Evolutionary conservation across 2,797 vertebrate species (phyloP).

Genomic region (Fistularia commersonii): DNA sequence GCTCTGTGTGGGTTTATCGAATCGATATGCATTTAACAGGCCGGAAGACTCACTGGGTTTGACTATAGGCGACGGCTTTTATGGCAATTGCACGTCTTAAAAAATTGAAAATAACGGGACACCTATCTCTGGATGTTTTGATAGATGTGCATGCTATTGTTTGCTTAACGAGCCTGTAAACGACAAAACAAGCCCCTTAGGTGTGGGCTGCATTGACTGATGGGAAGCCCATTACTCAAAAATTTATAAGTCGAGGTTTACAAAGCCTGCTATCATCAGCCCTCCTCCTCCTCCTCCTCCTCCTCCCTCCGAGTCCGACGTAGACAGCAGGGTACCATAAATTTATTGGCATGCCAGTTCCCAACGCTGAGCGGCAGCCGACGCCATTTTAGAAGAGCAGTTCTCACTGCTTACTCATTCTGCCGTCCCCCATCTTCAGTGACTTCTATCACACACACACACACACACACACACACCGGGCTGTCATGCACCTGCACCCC

Average conservation of each 20-base stretch:
- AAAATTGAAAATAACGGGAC: background rate
- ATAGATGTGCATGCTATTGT: slow-evolving; percentile 3
- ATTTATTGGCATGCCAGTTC: slow-evolving; percentile 70
- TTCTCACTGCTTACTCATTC: slow-evolving; percentile 81
- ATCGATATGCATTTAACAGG: background rate
- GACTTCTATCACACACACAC: slow-evolving; percentile 73
- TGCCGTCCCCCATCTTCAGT: slow-evolving; percentile 76
- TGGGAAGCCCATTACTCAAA: slow-evolving; percentile 3
- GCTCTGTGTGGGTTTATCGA: background rate
- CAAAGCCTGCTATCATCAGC: slow-evolving; percentile 10
- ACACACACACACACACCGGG: too few species aligned
- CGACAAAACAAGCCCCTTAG: slow-evolving; percentile 8
- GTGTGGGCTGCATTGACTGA: slow-evolving; percentile 13
- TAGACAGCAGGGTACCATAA: slow-evolving; percentile 47
- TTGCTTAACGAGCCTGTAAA: slow-evolving; percentile 13
- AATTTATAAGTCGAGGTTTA: slow-evolving; percentile 6
- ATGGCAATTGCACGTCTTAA: background rate
- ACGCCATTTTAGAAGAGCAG: slow-evolving; percentile 88
- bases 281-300: too few species aligned
- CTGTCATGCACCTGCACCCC: slow-evolving; percentile 71
- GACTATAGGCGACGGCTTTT: background rate
- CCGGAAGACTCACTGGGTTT: slow-evolving; percentile 3
- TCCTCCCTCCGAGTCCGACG: slow-evolving; percentile 7
- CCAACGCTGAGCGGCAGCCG: slow-evolving; percentile 78
- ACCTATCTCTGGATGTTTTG: background rate